Evolutionary conservation across 1,140 invertebrate species (phyloP), one percentile per base, ranked within the genome.

Genomic region (Zaprionus gabonicus): DNA sequence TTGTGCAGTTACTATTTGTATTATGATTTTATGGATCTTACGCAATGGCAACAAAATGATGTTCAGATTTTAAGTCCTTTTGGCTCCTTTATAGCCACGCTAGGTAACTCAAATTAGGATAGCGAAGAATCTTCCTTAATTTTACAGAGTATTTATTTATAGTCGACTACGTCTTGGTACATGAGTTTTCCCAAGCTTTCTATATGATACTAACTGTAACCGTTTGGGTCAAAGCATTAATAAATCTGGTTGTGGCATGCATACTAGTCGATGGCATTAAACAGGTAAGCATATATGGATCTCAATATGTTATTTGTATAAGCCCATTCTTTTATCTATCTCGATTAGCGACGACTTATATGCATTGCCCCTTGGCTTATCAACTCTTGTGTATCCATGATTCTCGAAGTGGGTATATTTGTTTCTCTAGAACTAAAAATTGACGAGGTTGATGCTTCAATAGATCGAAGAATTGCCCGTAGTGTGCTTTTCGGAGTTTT

Each of bases 281-380:
- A 75, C 86, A 92, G 87, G 91, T 92, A 34, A 79, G 3, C 7
- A 7, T 9, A 6, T 20, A 17, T 6, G 5, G 38, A 46, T 46
- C 5, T 46, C 2, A 46, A 46, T 10, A 46, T 17, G 2, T 34
- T 10, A 10, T 10, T 10, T 34, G 9, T 9, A 13, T 7, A 23
- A 46, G n/a, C 3, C 0, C 7, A 15, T 15, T 23, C 23, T 20
- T 20, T 3, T 23, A 44, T 49, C 15, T n/a, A 23, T 5, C 3
- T 44, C 1, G 13, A 34, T 51, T 15, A 92, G 91, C 86, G 88
- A 80, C 91, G 91, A 78, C 87, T 90, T 13, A 71, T 92, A 55
- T 92, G 91, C 67, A 90, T 92, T 86, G 80, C 91, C 71, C 91
- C 91, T 17, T 92, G 91, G 91, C 68, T 92, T 4, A 92, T 92